Base-by-base conservation (phyloP, 2,113 vertebrate species). In the Pterocles orientalis region DNA sequence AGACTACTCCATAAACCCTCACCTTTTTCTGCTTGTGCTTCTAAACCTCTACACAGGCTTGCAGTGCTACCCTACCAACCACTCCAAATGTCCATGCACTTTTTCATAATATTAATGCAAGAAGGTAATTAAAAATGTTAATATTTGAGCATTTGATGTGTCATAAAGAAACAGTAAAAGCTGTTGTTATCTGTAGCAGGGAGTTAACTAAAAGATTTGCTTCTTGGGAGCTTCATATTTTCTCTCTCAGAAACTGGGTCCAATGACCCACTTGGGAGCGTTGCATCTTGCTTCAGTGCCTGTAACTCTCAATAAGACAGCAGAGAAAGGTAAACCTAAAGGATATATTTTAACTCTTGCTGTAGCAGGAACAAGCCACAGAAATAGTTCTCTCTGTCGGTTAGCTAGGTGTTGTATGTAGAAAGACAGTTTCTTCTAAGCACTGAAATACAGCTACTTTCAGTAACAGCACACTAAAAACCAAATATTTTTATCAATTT, bases 191-290 rank as follows among this genome's bases (percentile, higher is more conserved):
- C 13, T 66, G 12, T 50, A 72, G 7, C 41, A 69, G 36, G 56
- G 20, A 36, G 4, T 48, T 58, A 61, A 43, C 33, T 7, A 58
- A 29, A 83, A 47, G 2, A 39, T 45, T 58, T 71, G 4, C 2
- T 47, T 65, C 28, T 34, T 72, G 48, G n/a, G 20, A 56, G 13
- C 10, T 60, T 26, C 9, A 53, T 3, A 2, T 48, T 92, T 81
- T 81, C 15, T 34, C 19, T 65, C 48, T 50, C 26, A 26, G 23
- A 4, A 25, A 18, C 1, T 24, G 20, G 3, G 16, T 86, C 14
- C 31, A 60, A n/a, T 9, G 20, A 28, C n/a, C 10, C 45, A 25
- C 0, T 2, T n/a, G 14, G 29, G 36, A 70, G 4, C 0, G 0
- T 7, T 62, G 33, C 0, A 1, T 64, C 68, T 94, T 71, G 5